These are phyloP conservation scores for Balaeniceps rex DNA, from an alignment of 2,113 vertebrate species.

Conservation along the genomic window DNA sequence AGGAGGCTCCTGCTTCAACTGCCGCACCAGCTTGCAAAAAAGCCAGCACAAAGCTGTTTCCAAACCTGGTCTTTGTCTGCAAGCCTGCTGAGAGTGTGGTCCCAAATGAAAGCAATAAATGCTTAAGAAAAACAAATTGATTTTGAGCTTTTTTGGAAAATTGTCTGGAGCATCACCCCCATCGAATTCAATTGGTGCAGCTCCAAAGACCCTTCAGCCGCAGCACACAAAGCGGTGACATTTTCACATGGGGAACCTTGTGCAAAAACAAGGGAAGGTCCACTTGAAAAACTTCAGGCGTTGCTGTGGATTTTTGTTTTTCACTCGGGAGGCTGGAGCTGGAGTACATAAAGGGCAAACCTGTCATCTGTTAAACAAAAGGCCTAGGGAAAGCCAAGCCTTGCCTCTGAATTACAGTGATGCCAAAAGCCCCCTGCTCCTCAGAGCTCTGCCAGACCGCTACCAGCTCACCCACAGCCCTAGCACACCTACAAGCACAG, in stretches of 20 bases:
- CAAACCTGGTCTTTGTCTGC: background rate
- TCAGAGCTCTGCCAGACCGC: background rate
- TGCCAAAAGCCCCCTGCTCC: background rate
- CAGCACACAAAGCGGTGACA: background rate
- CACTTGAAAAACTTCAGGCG: background rate
- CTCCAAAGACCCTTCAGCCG: background rate
- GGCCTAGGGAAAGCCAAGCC: background rate
- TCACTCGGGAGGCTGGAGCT: background rate
- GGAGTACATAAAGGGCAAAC: background rate
- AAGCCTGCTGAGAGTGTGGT: background rate
- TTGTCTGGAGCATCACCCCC: background rate
- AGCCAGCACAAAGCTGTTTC: background rate
- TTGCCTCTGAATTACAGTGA: background rate
- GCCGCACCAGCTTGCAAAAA: background rate
- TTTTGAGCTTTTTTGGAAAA: background rate
- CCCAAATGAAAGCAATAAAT: background rate
- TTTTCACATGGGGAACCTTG: background rate
- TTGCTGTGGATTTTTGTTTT: background rate
- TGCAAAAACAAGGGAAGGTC: background rate
- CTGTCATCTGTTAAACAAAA: background rate
- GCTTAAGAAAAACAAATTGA: background rate
- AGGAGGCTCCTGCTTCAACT: background rate
- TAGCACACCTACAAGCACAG: background rate
- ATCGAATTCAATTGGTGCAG: background rate
- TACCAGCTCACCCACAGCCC: background rate